Conservation (phyloP, 2,888 invertebrate genomes). For the Nomada ruficornis region DNA sequence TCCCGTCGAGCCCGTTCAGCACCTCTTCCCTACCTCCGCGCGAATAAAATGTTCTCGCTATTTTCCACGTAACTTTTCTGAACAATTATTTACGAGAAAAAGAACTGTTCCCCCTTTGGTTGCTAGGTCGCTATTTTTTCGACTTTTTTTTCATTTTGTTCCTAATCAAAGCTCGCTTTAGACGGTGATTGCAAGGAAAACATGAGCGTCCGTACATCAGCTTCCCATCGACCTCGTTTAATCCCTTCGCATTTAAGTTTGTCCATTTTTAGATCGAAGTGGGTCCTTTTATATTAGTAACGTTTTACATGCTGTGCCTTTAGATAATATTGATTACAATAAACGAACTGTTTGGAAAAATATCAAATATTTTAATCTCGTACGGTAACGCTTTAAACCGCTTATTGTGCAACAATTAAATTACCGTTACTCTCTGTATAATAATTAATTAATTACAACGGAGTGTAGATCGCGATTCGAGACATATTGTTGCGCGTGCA, state of each 20-base stretch:
- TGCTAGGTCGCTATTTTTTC: background rate
- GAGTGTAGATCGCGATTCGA: background rate
- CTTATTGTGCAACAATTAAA: too few relatives aligned
- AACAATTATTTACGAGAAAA: background rate
- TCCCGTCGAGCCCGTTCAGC: background rate
- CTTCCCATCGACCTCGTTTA: background rate
- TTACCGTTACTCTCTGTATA: too few relatives aligned
- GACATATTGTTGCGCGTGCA: background rate
- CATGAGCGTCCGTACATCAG: background rate
- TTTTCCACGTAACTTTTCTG: background rate
- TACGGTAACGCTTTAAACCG: too few relatives aligned
- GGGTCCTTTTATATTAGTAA: background rate
- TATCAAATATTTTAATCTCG: background rate
- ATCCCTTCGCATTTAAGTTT: conserved; percentile 7
- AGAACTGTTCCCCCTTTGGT: background rate
- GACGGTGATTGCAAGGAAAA: conserved; percentile 14
- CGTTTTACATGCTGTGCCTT: background rate
- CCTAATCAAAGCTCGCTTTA: too few relatives aligned
- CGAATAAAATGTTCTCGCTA: conserved; percentile 2
- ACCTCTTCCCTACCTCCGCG: background rate
- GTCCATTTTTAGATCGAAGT: conserved; percentile 11
- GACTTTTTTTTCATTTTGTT: background rate
- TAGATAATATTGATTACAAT: too few relatives aligned
- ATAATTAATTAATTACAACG: too few relatives aligned
- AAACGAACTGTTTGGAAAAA: background rate